Conservation (phyloP, 35 echinoderm and acorn worm species). For the Strongylocentrotus purpuratus region DNA sequence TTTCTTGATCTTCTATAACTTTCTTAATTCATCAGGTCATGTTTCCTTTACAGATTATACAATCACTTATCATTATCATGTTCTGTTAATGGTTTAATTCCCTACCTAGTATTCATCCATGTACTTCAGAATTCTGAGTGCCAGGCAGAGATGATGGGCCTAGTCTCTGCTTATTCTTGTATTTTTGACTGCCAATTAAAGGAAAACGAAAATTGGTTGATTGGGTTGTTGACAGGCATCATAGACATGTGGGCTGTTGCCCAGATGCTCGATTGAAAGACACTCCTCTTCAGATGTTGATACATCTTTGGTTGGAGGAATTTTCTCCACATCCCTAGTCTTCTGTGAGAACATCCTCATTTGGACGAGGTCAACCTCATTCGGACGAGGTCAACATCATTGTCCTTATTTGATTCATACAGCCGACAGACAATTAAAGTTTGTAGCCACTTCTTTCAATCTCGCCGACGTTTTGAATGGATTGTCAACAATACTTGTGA, state of each 20-base stretch:
- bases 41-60: too few species aligned
- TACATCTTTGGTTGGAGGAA: constrained; percentile 33
- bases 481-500: constrained; percentile 29
- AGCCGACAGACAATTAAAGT: constrained; percentile 26
- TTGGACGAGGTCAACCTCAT: constrained; percentile 2
- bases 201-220: too few species aligned
- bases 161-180: too few species aligned
- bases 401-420: constrained; percentile 15
- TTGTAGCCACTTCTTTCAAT: background rate
- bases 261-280: constrained; percentile 4
- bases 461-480: constrained; percentile 41
- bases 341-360: constrained; percentile 33
- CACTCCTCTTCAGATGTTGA: constrained; percentile 8
- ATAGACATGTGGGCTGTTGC: constrained; percentile 42
- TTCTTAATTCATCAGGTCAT: too few species aligned
- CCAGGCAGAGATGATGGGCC: too few species aligned
- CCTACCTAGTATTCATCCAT: too few species aligned
- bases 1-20: too few species aligned
- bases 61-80: too few species aligned
- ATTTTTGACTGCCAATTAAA: too few species aligned
- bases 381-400: constrained; percentile 19
- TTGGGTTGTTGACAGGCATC: constrained; percentile 47
- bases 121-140: too few species aligned
- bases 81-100: too few species aligned
- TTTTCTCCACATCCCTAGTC: constrained; percentile 23